Base-by-base conservation (phyloP, 2,797 vertebrate species). In the Mycteria americana region DNA sequence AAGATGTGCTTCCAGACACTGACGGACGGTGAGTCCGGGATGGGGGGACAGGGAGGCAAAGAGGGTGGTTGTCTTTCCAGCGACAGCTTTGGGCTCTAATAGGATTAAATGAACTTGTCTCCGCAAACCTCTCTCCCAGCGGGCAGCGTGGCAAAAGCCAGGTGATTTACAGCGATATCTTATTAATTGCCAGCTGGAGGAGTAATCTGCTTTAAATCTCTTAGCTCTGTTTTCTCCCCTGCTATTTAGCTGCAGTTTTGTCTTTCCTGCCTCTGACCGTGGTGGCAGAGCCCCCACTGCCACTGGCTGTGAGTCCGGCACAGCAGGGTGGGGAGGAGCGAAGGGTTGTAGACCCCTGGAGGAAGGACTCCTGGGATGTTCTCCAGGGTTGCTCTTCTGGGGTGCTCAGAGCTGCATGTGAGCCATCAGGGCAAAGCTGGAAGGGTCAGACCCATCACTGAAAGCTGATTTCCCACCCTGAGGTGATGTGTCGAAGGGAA, bases 1-100 rank as follows among this genome's bases (percentile, higher is more conserved):
- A 99, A 99, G 98, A 99, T 99, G 99, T 99, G 99, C 98, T 99
- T 99, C 99, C 99, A 99, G 98, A 99, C 99, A 5, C 98, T 99
- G 96, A 99, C 99, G 21, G 99, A 99, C 50, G 99, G 99, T 99
- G 98, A 99, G 99, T 89, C 1, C 0, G 2, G 92, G 62, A 33
- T 22, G 51, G 65, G 72, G 81, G 28, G 80, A 33, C 46, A 88
- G 79, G 93, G 93, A 35, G 13, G 41, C 2, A 2, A 22, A 19
- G 15, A 22, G 59, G 10, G 3, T 10, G 50, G n/a, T 70, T 54
- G 48, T 50, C 54, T 48, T 81, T 7, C 4, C 48, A 51, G 67
- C 1, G 6, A 43, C 65, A 65, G 45, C 57, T 28, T 19, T 0
- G 3, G 9, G 43, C 54, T 82, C 41, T 70, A 15, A 3, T 33